phyloP scores from a whole-genome alignment of 2,113 vertebrate species.

The Delphinus delphis region DNA sequence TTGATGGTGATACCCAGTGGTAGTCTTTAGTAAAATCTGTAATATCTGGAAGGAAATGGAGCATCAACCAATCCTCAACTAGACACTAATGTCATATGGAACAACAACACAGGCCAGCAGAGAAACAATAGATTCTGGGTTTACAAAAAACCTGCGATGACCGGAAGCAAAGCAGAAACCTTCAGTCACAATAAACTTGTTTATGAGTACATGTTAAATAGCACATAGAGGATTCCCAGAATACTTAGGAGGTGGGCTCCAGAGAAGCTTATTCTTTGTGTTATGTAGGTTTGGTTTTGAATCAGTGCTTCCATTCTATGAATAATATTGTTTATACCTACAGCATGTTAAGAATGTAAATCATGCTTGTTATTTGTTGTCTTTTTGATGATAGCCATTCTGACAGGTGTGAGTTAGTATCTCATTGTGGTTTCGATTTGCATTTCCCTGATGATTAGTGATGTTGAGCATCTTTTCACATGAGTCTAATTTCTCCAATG shows the following conservation, averaged over 20 bases:
- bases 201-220: neutral
- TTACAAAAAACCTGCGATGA: neutral
- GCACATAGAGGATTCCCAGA: too few relatives aligned
- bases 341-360: neutral
- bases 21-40: neutral
- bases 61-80: neutral
- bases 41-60: neutral
- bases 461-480: neutral
- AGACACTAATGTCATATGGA: neutral
- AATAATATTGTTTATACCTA: neutral
- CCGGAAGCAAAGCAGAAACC: neutral
- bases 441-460: neutral
- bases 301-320: neutral
- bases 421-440: neutral
- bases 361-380: neutral
- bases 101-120: neutral
- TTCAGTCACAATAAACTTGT: neutral
- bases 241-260: neutral
- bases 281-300: neutral
- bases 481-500: neutral
- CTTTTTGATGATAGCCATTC: neutral
- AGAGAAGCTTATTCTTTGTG: neutral
- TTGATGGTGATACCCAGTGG: neutral
- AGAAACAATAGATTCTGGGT: neutral
- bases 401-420: neutral